Base-by-base conservation (phyloP, 2,797 vertebrate genomes). In the Pyrocephalus nanus region DNA sequence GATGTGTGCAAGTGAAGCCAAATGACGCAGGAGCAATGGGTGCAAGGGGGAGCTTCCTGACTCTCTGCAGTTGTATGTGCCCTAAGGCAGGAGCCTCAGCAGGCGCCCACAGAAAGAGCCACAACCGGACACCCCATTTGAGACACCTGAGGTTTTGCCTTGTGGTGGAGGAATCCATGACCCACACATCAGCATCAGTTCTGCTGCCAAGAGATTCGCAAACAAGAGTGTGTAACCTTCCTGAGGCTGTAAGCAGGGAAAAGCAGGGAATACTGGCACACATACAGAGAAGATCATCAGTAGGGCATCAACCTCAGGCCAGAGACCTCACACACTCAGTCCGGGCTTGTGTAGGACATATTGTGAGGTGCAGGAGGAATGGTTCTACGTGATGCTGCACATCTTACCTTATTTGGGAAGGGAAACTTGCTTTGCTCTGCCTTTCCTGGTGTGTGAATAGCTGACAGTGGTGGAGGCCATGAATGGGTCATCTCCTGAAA, bases 401-500 rank as follows among this genome's bases (percentile, higher is more conserved):
- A n/a, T 51, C 97, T 97, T 97, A 99, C 99, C 98, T 99, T 99
- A 61, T 98, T 98, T 96, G 97, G 98, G 97, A 98, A 99, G 86
- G 98, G 97, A 97, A 99, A 98, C 90, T 97, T 98, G 92, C 97
- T 98, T 70, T 97, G 96, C 96, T 98, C 98, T 93, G 98, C 98
- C 96, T 98, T 98, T 92, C 98, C 98, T 92, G 99, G 98, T 88
- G 98, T 98, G 90, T 98, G 98, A 97, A 99, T 98, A 93, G 98
- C 98, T 89, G 98, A 98, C 54, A 98, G 97, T 15, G 98, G 98
- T 0, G 97, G 97, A 88, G 98, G 98, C 99, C 99, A 99, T 88
- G 98, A 98, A 97, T 99, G 98, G 97, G 99, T 99, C 99, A 99
- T 99, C 97, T 99, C 98, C 99, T 99, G 97, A 74, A 92, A 90